Percentiles rank a stretch among this genome's conserved stretches.
Evolutionary conservation across 1,140 invertebrate species (phyloP).

Genomic region (Bombus cullumanus): DNA sequence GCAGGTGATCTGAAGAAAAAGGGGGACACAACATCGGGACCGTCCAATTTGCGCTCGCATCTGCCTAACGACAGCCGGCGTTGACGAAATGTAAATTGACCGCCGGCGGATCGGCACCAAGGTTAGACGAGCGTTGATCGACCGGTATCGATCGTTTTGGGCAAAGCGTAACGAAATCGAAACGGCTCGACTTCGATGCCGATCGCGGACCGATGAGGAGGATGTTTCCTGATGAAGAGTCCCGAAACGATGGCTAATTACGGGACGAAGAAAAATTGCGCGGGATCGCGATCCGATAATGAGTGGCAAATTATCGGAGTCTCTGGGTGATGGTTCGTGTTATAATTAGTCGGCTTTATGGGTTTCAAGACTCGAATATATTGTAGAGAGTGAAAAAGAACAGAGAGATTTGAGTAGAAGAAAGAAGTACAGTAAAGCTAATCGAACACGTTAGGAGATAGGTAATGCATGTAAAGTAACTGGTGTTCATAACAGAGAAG

Average conservation of each 20-base stretch:
- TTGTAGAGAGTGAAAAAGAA: too few species aligned
- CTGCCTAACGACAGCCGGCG: conserved; percentile 76
- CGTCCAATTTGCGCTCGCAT: conserved; percentile 76
- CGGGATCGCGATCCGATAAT: not conserved
- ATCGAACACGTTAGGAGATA: too few species aligned
- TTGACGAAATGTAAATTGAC: conserved; percentile 78
- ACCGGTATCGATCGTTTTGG: not conserved
- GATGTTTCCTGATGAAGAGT: too few species aligned
- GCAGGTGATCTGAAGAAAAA: conserved; percentile 71
- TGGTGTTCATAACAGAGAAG: too few species aligned
- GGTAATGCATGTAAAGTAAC: too few species aligned
- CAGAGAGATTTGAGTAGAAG: too few species aligned
- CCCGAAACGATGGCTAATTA: conserved; percentile 1
- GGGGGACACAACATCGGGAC: conserved; percentile 59
- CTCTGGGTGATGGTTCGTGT: not conserved
- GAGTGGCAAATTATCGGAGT: not conserved
- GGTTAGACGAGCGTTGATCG: conserved; percentile 23
- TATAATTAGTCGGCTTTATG: not conserved
- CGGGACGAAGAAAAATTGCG: not conserved
- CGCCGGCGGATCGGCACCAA: not conserved
- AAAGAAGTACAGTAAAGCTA: too few species aligned
- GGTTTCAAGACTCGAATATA: too few species aligned
- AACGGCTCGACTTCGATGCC: not conserved
- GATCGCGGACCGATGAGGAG: not conserved
- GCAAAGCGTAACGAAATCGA: conserved; percentile 6